Evolutionary conservation across 2,797 vertebrate species (phyloP), one percentile per base, ranked within the genome.

Genomic region (Neomorphus geoffroyi): DNA sequence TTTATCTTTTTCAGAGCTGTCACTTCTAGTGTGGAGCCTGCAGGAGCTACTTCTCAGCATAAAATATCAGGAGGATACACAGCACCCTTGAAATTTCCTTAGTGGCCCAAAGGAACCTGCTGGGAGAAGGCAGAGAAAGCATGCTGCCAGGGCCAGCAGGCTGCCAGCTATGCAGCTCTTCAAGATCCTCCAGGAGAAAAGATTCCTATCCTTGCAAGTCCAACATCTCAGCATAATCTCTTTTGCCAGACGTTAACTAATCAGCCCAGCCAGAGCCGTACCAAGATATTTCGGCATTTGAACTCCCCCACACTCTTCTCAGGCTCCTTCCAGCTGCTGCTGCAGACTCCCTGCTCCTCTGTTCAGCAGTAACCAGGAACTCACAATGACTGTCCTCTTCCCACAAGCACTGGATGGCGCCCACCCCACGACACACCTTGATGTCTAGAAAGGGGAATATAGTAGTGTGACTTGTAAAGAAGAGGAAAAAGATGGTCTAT

Each of bases 1-100:
- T 69, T 88, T 79, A 51, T 43, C 93, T 75, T 86, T 92, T 86
- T 92, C 62, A 70, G 62, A 88, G 70, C 46, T 94, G 43, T 65
- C 39, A 65, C 13, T 83, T 91, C n/a, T 72, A 46, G 30, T 6
- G 13, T 27, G n/a, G 39, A 5, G 7, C 8, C 70, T 80, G 26
- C 66, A 71, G 43, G 35, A 32, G 22, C 27, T 62, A 39, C 21
- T 79, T 79, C 43, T 91, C 41, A 33, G 62, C 54, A 75, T 48
- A 84, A 88, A 90, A 79, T 33, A 92, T 41, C 58, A 90, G 82
- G 11, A 80, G n/a, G 39, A 27, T 66, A 62, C 33, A 71, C 6
- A 8, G 30, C 88, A 65, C 58, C 73, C 88, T 90, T 94, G 82
- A 91, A 83, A 90, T 84, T 86, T 88, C 70, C 50, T 1, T 7